These are phyloP conservation scores for Amblyopsis rosae DNA, from an alignment of 2,113 vertebrate species.

Conservation along the genomic window DNA sequence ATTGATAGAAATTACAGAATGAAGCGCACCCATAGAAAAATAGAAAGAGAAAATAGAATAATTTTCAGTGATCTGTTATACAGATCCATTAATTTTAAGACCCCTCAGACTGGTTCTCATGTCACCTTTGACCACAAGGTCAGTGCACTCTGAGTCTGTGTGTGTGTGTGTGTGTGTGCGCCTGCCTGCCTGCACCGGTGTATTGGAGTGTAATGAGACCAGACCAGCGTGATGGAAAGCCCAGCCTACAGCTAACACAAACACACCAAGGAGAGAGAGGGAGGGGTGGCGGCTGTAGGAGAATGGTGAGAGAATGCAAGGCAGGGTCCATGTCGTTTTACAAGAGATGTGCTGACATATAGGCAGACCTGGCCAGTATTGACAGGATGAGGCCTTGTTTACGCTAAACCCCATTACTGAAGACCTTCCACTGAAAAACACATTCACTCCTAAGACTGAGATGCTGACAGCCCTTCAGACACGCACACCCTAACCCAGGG, in stretches of 20 bases:
- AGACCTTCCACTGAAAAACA: conserved; percentile 29
- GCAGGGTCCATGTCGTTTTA: conserved; percentile 43
- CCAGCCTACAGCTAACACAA: conserved; percentile 75
- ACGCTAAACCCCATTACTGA: conserved; percentile 63
- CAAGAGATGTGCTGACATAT: conserved; percentile 25
- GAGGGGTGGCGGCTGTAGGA: conserved; percentile 4
- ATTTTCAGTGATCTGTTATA: background rate
- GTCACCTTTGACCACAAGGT: conserved; percentile 43
- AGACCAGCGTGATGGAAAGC: conserved; percentile 71
- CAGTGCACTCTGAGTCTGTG: conserved; percentile 38
- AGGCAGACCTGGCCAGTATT: conserved; percentile 60
- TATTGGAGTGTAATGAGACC: conserved; percentile 66
- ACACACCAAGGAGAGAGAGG: conserved; percentile 54
- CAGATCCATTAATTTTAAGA: background rate
- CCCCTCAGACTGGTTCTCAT: conserved; percentile 23
- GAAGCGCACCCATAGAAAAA: too few relatives aligned
- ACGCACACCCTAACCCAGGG: background rate
- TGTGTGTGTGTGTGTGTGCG: conserved; percentile 16
- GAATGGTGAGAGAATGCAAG: conserved; percentile 1
- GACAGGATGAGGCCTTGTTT: conserved; percentile 55
- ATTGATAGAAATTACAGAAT: too few relatives aligned
- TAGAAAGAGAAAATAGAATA: too few relatives aligned
- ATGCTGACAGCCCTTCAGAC: background rate
- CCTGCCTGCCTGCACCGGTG: conserved; percentile 37
- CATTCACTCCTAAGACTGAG: conserved; percentile 20